A percentile compares a stretch with the other conserved stretches of the same genome.
These are phyloP conservation scores for Melolontha melolontha DNA, from an alignment of 2,888 invertebrate genomes.

Conservation along the genomic window DNA sequence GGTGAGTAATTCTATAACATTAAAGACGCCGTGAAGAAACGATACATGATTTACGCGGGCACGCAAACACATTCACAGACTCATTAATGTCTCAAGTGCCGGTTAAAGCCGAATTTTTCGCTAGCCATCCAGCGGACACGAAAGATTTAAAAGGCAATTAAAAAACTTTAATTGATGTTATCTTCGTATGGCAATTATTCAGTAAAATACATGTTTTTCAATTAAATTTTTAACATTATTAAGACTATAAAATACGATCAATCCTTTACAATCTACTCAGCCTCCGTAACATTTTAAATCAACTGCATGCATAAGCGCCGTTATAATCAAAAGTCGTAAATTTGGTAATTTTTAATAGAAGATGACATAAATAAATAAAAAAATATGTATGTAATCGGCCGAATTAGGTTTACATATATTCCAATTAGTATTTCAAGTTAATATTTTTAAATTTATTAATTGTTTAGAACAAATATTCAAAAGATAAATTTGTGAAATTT, in stretches of 20 bases:
- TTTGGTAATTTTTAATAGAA: too few species aligned
- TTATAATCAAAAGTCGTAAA: too few species aligned
- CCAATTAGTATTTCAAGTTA: too few species aligned
- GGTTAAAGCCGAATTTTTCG: slow-evolving; percentile 30
- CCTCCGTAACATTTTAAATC: too few species aligned
- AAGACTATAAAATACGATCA: slow-evolving; percentile 17
- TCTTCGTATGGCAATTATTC: slow-evolving; percentile 33
- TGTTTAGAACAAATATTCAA: too few species aligned
- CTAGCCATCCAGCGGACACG: slow-evolving; percentile 6
- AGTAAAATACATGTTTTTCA: slow-evolving; percentile 39
- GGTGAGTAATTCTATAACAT: slow-evolving; percentile 30
- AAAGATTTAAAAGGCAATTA: slow-evolving; percentile 36
- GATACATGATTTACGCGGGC: slow-evolving; percentile 46
- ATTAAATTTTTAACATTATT: slow-evolving; percentile 37
- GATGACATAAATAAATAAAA: too few species aligned
- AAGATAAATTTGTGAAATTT: too few species aligned
- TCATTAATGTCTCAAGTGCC: slow-evolving; percentile 38
- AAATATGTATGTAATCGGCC: too few species aligned
- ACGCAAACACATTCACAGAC: slow-evolving; percentile 43
- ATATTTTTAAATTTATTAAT: too few species aligned
- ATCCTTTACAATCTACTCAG: slow-evolving; percentile 21
- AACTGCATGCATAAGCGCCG: too few species aligned
- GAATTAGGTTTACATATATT: too few species aligned
- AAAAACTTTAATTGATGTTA: slow-evolving; percentile 37
- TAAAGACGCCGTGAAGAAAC: slow-evolving; percentile 30